A percentile compares a stretch with the other conserved stretches of the same genome.
These are phyloP conservation scores for Phataginus tricuspis DNA, from an alignment of 2,797 vertebrate species.

Conservation along the genomic window DNA sequence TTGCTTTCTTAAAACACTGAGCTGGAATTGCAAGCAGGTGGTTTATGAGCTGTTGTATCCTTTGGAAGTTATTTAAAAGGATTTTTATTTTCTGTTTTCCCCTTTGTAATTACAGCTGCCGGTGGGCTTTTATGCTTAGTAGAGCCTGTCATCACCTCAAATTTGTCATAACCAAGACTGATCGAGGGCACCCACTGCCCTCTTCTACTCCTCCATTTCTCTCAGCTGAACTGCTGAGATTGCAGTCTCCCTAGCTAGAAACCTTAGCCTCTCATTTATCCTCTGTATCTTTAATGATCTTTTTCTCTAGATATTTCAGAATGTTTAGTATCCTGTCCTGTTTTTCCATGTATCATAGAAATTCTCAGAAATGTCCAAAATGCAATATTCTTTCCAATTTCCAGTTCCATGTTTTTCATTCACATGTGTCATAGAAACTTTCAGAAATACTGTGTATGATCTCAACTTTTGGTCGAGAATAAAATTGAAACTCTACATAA, in stretches of 20 bases:
- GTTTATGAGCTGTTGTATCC: slow-evolving; percentile 36
- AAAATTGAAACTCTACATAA: slow-evolving; percentile 36
- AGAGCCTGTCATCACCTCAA: background rate
- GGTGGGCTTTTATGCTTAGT: background rate
- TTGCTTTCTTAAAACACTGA: slow-evolving; percentile 24
- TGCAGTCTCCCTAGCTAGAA: background rate
- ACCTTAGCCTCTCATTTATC: slow-evolving; percentile 42
- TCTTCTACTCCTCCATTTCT: background rate
- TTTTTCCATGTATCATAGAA: slow-evolving; percentile 33
- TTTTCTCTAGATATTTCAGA: slow-evolving; percentile 47
- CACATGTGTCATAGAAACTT: background rate
- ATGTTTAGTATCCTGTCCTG: slow-evolving; percentile 51
- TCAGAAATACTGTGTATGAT: background rate
- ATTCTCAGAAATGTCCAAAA: slow-evolving; percentile 38
- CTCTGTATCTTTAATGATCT: slow-evolving; percentile 42
- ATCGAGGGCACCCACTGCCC: background rate
- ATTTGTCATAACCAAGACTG: background rate
- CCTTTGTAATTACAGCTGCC: slow-evolving; percentile 34
- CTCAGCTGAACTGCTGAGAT: background rate
- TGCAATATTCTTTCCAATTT: background rate
- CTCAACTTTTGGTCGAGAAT: slow-evolving; percentile 3
- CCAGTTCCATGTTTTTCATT: background rate
- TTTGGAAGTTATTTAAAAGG: slow-evolving; percentile 48
- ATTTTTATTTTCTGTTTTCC: slow-evolving; percentile 21
- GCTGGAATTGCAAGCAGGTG: background rate